A percentile compares a stretch with the other conserved stretches of the same genome.
phyloP scores from a whole-genome alignment of 2,113 vertebrate genomes.

The Oncorhynchus keta region DNA sequence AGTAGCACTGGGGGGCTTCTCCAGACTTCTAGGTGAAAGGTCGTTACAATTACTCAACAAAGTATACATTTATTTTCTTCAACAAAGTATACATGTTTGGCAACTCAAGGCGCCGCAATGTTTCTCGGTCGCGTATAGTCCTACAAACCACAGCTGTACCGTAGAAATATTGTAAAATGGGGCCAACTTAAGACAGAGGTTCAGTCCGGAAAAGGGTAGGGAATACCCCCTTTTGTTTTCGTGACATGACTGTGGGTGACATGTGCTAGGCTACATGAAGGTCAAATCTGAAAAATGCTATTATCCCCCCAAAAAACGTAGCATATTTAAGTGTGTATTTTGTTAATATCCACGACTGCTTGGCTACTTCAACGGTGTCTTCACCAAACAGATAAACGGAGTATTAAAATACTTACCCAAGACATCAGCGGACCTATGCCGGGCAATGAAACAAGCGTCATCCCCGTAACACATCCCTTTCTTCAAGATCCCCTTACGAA shows the following conservation, averaged over 20 bases:
- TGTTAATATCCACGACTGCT: neutral
- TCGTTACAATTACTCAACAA: constrained; percentile 34
- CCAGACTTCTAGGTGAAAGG: constrained; percentile 71
- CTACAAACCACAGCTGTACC: no score
- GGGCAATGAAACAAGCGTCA: constrained; percentile 94
- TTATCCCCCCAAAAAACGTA: no score
- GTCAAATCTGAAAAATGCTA: neutral
- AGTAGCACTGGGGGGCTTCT: constrained; percentile 8
- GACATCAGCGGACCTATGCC: constrained; percentile 88
- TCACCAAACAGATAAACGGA: neutral
- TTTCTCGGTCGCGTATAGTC: no score
- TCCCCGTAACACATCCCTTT: constrained; percentile 98
- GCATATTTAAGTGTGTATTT: neutral
- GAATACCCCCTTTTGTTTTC: neutral
- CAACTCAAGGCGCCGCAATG: neutral
- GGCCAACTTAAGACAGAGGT: neutral
- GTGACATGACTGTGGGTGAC: neutral
- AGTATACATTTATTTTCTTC: neutral
- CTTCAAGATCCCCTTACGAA: constrained; percentile 96
- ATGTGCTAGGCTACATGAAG: neutral
- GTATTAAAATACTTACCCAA: constrained; percentile 75
- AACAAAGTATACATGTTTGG: neutral
- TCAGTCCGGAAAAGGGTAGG: constrained; percentile 13
- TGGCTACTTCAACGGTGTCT: neutral
- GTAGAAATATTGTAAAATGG: no score